Percentiles rank a stretch among this genome's conserved stretches.
Conservation (phyloP, 2,113 vertebrate species). For the Melospiza melodia region DNA sequence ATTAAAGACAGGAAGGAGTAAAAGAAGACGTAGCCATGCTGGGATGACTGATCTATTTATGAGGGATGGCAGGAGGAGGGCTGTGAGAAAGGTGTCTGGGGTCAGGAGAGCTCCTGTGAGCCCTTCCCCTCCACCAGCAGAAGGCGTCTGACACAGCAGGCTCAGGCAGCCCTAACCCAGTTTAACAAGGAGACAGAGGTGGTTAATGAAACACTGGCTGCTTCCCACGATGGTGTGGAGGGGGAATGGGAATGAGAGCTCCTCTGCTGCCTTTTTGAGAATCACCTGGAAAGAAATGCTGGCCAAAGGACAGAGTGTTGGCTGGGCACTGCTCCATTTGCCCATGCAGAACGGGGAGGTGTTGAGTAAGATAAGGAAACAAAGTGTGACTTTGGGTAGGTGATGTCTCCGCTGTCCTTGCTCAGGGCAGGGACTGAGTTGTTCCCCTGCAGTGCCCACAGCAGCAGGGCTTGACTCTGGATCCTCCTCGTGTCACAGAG, state of each 20-base stretch:
- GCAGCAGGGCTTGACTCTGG: background rate
- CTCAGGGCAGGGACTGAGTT: background rate
- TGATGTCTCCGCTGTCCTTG: accelerated
- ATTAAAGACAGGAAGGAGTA: conserved; percentile 69
- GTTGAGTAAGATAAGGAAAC: background rate
- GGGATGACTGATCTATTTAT: conserved; percentile 39
- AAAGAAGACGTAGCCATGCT: conserved; percentile 17
- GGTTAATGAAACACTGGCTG: conserved; percentile 54
- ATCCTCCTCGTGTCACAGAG: background rate
- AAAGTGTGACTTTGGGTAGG: background rate
- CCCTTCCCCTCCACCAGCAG: background rate
- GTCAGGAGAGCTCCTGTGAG: conserved; percentile 6
- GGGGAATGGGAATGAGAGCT: background rate
- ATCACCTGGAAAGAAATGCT: background rate
- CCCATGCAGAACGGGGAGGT: background rate
- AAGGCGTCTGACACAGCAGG: conserved; percentile 31
- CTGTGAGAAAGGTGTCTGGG: conserved; percentile 25
- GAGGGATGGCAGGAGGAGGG: background rate
- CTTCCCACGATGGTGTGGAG: background rate
- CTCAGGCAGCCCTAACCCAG: conserved; percentile 29
- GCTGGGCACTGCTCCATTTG: background rate
- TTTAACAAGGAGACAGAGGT: conserved; percentile 33
- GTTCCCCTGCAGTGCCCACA: background rate
- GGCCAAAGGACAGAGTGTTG: background rate
- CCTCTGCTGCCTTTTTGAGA: background rate